Conservation (phyloP, 2,888 invertebrate species). For the Phragmatobia fuliginosa region DNA sequence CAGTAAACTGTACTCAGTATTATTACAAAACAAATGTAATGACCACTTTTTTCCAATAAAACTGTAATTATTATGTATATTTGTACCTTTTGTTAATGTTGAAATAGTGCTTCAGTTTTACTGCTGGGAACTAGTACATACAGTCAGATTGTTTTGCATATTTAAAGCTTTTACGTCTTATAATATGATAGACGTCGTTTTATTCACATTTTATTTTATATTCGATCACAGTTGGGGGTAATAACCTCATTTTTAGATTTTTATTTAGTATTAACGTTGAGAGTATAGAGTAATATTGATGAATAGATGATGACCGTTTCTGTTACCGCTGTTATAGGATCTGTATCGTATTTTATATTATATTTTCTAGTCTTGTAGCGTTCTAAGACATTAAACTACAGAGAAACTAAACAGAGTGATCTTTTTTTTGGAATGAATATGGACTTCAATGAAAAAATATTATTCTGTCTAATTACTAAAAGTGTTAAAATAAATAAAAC, state of each 20-base stretch:
- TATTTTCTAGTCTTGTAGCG: no score
- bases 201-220: neutral
- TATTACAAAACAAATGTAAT: slow-evolving; percentile 11
- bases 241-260: neutral
- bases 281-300: neutral
- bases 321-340: neutral
- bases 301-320: neutral
- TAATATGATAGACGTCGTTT: neutral
- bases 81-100: slow-evolving; percentile 8
- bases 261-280: neutral
- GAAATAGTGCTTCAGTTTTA: slow-evolving; percentile 15
- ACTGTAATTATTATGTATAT: slow-evolving; percentile 6
- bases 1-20: slow-evolving; percentile 5
- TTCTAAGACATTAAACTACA: no score
- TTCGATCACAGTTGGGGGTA: neutral
- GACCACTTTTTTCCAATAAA: slow-evolving; percentile 8
- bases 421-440: neutral
- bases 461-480: neutral
- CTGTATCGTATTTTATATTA: neutral
- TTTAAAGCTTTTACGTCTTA: slow-evolving; percentile 10
- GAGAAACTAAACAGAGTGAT: no score
- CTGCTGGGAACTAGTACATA: slow-evolving; percentile 22
- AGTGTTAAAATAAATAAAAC: neutral
- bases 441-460: neutral
- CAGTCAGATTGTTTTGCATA: slow-evolving; percentile 15